Evolutionary conservation across 2,797 vertebrate genomes (phyloP), one percentile per base, ranked within the genome.

Genomic region (Tiaroga cobitis): DNA sequence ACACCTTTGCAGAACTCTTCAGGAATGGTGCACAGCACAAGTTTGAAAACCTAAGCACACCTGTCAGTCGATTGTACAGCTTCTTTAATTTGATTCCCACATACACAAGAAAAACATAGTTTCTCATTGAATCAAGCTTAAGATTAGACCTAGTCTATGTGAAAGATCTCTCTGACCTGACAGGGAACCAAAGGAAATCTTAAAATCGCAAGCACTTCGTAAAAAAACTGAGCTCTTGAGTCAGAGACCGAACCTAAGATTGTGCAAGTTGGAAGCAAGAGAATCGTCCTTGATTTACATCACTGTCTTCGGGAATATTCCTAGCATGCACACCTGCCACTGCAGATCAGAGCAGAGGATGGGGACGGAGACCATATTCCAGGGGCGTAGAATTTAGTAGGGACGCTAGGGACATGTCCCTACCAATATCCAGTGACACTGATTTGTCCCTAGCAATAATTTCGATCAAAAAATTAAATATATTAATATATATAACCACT

Each of bases 261-360:
- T 67, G 63, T 73, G 65, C 26, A 56, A 63, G 74, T 73, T 79
- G 54, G 72, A 84, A 29, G 39, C 78, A 80, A 67, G 54, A 79
- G 85, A 87, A 89, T 94, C 91, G 69, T 81, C 91, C 92, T 89
- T 85, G 89, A 94, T 94, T 93, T 92, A 87, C 89, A 90, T 95
- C 94, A 92, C 88, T 89, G 90, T 92, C 90, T 91, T 79, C n/a
- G 41, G 75, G 88, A 85, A 86, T 79, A 39, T 76, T 67, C 90
- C 88, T 77, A 89, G 90, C 89, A 89, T 86, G 91, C 90, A 86
- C 76, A 88, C 88, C 91, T 93, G 93, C 91, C 92, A 90, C 85
- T 80, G 84, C 80, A 88, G 87, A 93, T 93, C 92, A 93, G 90
- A 90, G 82, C 26, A 81, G 83, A 87, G 65, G 34, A 85, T 54